These are phyloP conservation scores for Sphinx pinastri DNA, from an alignment of 2,888 invertebrate species.

Conservation along the genomic window DNA sequence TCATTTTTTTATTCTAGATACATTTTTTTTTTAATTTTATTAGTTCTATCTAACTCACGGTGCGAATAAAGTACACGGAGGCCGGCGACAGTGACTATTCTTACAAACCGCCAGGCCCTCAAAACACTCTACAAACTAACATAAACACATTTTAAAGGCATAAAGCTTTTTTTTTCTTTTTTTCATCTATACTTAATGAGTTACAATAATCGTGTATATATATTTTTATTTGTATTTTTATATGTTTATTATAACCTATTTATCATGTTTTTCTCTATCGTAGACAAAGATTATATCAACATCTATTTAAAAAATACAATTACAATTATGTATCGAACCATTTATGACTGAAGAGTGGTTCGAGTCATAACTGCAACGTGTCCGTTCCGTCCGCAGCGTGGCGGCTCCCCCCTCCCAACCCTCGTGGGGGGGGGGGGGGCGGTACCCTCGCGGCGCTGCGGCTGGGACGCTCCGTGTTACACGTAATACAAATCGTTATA, in stretches of 20 bases:
- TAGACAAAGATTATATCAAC: slow-evolving; percentile 81
- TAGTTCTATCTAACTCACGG: slow-evolving; percentile 77
- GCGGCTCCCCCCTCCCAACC: background rate
- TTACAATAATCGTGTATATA: slow-evolving; percentile 82
- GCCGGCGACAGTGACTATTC: slow-evolving; percentile 63
- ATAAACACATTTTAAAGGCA: slow-evolving; percentile 82
- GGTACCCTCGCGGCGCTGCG: background rate
- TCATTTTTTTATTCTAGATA: slow-evolving; percentile 58
- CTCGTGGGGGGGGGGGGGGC: no score
- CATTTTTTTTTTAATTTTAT: slow-evolving; percentile 59
- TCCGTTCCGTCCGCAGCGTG: background rate
- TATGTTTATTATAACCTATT: slow-evolving; percentile 75
- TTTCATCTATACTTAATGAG: slow-evolving; percentile 74
- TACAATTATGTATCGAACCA: slow-evolving; percentile 45
- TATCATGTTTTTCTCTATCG: slow-evolving; percentile 79
- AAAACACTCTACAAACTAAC: slow-evolving; percentile 71
- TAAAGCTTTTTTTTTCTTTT: slow-evolving; percentile 76
- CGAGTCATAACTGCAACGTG: slow-evolving; percentile 15
- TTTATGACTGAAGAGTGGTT: slow-evolving; percentile 15
- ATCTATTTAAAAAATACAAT: slow-evolving; percentile 65
- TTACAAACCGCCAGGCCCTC: slow-evolving; percentile 66
- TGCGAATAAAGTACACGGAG: slow-evolving; percentile 69
- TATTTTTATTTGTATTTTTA: slow-evolving; percentile 82
- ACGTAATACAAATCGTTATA: slow-evolving; percentile 33
- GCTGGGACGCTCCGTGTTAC: background rate